Base-by-base conservation (phyloP, 2,113 vertebrate species). In the Nesogale talazaci region DNA sequence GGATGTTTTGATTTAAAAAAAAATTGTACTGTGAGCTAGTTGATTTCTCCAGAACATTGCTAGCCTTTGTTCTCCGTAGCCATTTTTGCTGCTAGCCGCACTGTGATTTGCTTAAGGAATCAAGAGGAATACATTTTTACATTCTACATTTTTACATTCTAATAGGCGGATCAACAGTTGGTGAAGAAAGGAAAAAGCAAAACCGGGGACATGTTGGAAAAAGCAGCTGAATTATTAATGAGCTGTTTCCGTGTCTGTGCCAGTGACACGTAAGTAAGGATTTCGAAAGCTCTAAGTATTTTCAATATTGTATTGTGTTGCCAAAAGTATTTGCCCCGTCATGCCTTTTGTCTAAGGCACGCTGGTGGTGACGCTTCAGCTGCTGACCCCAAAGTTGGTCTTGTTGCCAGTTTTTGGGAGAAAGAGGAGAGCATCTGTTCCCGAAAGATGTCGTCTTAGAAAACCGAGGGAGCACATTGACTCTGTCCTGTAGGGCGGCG, bases 201-300 rank as follows among this genome's bases (percentile, higher is more conserved):
- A 94, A 97, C 98, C 1, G 98, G 99, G 0, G 99, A 99, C 95
- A 99, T 99, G 99, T 69, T 99, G 98, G 99, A 99, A 96, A 99
- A 99, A 82, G 99, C 99, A 6, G 99, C 99, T 0, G 99, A 99
- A 57, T 98, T 99, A 56, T 97, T 99, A 87, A 99, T 99, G 99
- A 98, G 99, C 97, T 99, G 99, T 96, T 99, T 99, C 96, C 98
- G 99, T 63, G 98, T 99, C 72, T 99, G 99, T 89, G 99, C 99
- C 97, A 99, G 99, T 17, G 99, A 99, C 98, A 99, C 99, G 99
- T 99, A 90, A 98, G 98, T 97, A 78, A 77, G 75, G 69, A 29
- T 25, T 61, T n/a, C 1, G 25, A 59, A 74, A 23, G 40, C 6
- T 46, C 6, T 46, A 23, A 27, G 74, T 25, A 27, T 42, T 27